Evolutionary conservation across 2,797 vertebrate genomes (phyloP).

Genomic region (Enteromius mattozi): DNA sequence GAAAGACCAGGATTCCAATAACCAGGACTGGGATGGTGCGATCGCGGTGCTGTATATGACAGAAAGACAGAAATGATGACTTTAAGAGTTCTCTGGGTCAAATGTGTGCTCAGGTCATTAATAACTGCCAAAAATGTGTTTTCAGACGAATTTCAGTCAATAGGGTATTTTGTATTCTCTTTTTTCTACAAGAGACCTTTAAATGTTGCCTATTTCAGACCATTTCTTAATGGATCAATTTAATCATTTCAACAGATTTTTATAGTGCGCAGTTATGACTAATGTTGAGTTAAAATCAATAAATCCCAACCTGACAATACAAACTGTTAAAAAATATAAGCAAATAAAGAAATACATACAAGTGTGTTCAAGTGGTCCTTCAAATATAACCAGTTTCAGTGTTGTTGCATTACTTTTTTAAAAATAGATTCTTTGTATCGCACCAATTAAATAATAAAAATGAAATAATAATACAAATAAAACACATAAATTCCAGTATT

Average conservation of each 20-base stretch:
- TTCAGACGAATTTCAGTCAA: background rate
- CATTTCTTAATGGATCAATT: background rate
- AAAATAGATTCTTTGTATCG: no score
- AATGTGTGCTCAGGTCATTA: background rate
- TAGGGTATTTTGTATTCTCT: background rate
- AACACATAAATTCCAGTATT: no score
- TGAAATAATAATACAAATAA: no score
- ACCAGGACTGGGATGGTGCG: slow-evolving; percentile 91
- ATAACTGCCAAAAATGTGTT: background rate
- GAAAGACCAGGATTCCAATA: slow-evolving; percentile 94
- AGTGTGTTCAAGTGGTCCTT: no score
- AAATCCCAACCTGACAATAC: no score
- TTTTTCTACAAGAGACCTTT: background rate
- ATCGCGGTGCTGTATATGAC: slow-evolving; percentile 83
- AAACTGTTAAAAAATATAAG: background rate
- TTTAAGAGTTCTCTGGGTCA: background rate
- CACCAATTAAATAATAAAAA: no score
- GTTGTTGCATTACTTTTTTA: no score
- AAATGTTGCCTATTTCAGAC: background rate
- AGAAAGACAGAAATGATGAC: background rate
- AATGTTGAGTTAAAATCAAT: no score
- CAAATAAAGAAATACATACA: no score
- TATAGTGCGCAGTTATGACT: background rate
- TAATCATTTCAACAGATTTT: background rate
- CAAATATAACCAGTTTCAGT: no score